Evolutionary conservation across 1,140 invertebrate species (phyloP), one percentile per base, ranked within the genome.

Genomic region (Aphelinus atriplicis): DNA sequence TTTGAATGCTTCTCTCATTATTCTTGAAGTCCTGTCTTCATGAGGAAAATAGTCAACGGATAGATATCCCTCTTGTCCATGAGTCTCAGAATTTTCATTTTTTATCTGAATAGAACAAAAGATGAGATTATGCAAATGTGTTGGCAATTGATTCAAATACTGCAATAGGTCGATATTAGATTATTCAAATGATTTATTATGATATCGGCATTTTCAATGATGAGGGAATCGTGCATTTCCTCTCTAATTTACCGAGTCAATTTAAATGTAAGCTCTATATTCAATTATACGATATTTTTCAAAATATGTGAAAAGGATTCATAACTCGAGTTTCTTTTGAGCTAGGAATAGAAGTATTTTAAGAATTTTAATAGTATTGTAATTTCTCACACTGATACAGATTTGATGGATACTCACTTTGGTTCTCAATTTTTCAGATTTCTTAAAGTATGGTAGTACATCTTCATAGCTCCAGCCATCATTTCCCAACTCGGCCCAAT

Each of bases 391-490:
- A 55, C 10, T 55, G 10, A 55, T 55, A 6, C 10, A 55, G 10
- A 55, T 55, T 55, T 55, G 53, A 10, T 10, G 5, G 10, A 55
- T 55, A 7, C 5, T 10, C 10, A 55, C 5, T 55, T 10, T 26
- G 26, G 26, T 26, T n/a, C 45, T 10, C 26, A 53, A 46, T 53
- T 56, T 64, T 43, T 90, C 89, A 10, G 86, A 86, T 83, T 89
- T 90, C 64, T 86, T 77, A 73, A 91, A 91, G 78, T 90, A 90
- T 3, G 86, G 88, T 26, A 90, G 78, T 1, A 90, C 87, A 45
- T 80, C 75, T 85, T 90, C 85, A 81, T 90, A 93, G 42, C 87
- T 88, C 92, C 92, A 93, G 1, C 90, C 89, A 9, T 77, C 56
- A 62, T 82, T 84, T 3, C 84, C 84, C 84, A 80, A 72, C 66